These are phyloP conservation scores for Drepana falcataria DNA, from an alignment of 2,888 invertebrate species.

Conservation along the genomic window DNA sequence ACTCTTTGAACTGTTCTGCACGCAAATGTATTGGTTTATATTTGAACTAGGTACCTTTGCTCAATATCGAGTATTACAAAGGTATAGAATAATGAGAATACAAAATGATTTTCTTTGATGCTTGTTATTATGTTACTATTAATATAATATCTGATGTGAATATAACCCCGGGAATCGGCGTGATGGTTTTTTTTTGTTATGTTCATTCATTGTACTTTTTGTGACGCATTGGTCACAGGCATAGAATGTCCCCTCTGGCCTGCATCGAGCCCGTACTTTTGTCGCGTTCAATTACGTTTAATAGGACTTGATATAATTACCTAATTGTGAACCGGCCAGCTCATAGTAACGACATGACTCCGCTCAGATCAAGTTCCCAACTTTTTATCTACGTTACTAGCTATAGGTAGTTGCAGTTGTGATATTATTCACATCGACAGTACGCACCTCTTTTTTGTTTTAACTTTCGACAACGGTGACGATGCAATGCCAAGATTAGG, in stretches of 20 bases:
- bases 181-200: too few species aligned
- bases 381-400: slow-evolving; percentile 6
- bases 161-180: too few species aligned
- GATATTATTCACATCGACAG: too few species aligned
- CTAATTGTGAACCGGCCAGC: slow-evolving; percentile 54
- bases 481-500: too few species aligned
- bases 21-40: slow-evolving; percentile 23
- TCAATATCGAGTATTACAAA: too few species aligned
- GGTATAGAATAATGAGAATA: too few species aligned
- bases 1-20: slow-evolving; percentile 38
- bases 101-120: too few species aligned
- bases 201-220: slow-evolving; percentile 4
- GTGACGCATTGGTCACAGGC: slow-evolving; percentile 35
- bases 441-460: too few species aligned
- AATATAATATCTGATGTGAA: too few species aligned
- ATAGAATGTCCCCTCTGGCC: too few species aligned
- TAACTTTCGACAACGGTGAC: too few species aligned
- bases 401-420: not conserved
- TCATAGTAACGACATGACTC: slow-evolving; percentile 13
- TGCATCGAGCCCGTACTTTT: slow-evolving; percentile 35
- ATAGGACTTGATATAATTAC: slow-evolving; percentile 71
- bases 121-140: too few species aligned
- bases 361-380: slow-evolving; percentile 12
- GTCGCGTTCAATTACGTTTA: slow-evolving; percentile 73
- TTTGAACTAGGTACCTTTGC: slow-evolving; percentile 3